phyloP scores from a whole-genome alignment of 1,140 invertebrate species.

The Drosophila lacteicornis region DNA sequence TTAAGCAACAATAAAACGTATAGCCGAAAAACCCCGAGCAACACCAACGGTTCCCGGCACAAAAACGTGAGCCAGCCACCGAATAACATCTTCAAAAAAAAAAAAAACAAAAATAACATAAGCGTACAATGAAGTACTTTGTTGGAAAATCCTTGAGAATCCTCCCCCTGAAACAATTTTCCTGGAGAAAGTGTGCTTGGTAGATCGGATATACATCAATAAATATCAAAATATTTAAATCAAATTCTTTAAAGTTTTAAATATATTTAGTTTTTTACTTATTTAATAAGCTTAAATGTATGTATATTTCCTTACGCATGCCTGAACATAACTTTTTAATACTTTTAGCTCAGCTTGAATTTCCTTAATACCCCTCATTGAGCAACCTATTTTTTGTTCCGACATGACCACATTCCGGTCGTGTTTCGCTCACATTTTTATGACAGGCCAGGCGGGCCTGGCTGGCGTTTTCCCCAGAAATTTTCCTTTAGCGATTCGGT shows the following conservation, averaged over 20 bases:
- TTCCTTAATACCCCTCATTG: not conserved
- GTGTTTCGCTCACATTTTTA: constrained; percentile 42
- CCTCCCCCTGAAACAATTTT: no score
- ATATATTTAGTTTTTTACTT: no score
- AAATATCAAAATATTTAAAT: no score
- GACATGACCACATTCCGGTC: constrained; percentile 12
- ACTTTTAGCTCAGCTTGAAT: not conserved
- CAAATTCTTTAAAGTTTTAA: no score
- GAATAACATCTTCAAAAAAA: constrained; percentile 13
- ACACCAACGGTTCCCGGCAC: constrained; percentile 2
- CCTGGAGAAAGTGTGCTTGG: no score
- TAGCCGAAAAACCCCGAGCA: constrained; percentile 17
- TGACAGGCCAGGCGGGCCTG: constrained; percentile 54
- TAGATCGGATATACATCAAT: no score
- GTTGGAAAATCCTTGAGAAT: not conserved
- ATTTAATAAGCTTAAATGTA: no score
- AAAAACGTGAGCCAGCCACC: constrained; percentile 53
- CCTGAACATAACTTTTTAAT: not conserved
- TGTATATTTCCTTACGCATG: no score
- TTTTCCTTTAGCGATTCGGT: constrained; percentile 54
- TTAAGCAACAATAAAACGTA: constrained; percentile 79
- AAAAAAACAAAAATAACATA: constrained; percentile 21
- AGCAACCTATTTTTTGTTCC: not conserved
- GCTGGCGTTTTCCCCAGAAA: constrained; percentile 29
- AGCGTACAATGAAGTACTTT: no score